Percentiles rank a stretch among this genome's conserved stretches.
Conservation (phyloP, 2,888 invertebrate species). For the Sceliomorpha sp. region DNA sequence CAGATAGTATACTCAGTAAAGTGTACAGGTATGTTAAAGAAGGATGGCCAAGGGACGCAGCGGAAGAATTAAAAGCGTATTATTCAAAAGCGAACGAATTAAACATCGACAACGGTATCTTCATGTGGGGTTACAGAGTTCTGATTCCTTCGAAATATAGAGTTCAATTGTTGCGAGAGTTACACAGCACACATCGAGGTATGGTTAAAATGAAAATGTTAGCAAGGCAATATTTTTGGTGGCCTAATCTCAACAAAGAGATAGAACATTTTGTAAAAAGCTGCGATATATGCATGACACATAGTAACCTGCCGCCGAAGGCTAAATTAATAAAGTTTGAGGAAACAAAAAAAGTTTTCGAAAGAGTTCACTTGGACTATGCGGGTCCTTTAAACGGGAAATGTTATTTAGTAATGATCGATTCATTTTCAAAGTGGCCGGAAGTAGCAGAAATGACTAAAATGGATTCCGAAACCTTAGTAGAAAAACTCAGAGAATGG, state of each 20-base stretch:
- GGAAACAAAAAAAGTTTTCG: constrained; percentile 46
- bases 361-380: constrained; percentile 55
- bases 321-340: constrained; percentile 45
- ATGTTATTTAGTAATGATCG: constrained; percentile 54
- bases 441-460: constrained; percentile 53
- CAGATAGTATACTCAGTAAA: constrained; percentile 30
- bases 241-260: constrained; percentile 59
- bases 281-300: constrained; percentile 47
- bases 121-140: constrained; percentile 62
- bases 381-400: constrained; percentile 49
- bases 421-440: constrained; percentile 57
- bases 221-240: constrained; percentile 63
- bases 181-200: constrained; percentile 61
- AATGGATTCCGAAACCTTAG: constrained; percentile 32
- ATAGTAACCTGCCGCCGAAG: constrained; percentile 46
- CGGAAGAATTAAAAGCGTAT: constrained; percentile 19
- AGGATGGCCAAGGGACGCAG: constrained; percentile 28
- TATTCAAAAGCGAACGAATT: constrained; percentile 15
- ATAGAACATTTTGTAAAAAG: constrained; percentile 36
- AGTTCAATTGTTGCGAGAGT: constrained; percentile 52
- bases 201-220: constrained; percentile 62
- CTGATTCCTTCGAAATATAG: constrained; percentile 59
- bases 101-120: constrained; percentile 30
- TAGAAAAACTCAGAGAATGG: constrained; percentile 45
- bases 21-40: constrained; percentile 30